Evolutionary conservation across 1,140 invertebrate genomes (phyloP).

Genomic region (Eriosoma lanigerum): DNA sequence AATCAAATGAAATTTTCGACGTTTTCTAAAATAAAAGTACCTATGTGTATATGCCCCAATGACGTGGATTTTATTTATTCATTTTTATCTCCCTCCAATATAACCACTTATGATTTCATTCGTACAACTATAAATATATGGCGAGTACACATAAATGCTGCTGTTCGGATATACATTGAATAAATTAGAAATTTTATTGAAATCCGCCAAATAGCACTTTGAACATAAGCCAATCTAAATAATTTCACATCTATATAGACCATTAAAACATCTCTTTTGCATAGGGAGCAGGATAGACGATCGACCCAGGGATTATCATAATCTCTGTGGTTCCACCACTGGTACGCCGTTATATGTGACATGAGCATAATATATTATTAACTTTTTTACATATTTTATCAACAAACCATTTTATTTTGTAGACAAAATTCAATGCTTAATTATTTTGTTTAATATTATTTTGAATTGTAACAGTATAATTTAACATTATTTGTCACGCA

Average conservation of each 20-base stretch:
- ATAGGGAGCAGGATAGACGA: background rate
- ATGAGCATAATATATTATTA: background rate
- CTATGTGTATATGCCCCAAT: background rate
- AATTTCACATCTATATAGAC: background rate
- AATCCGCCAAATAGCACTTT: slow-evolving; percentile 4
- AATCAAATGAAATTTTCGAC: background rate
- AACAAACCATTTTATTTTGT: no score
- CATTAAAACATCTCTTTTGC: background rate
- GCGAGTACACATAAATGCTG: background rate
- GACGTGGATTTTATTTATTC: no score
- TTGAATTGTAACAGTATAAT: no score
- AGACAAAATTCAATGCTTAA: no score
- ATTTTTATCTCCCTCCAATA: no score
- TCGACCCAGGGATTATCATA: background rate
- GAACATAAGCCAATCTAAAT: slow-evolving; percentile 27
- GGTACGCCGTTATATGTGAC: background rate
- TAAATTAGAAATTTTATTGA: slow-evolving; percentile 12
- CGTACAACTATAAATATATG: background rate
- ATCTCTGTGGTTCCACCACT: background rate
- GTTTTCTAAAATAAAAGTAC: background rate
- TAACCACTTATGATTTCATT: background rate
- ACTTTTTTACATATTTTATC: no score
- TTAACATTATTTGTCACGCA: no score
- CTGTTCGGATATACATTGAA: background rate
- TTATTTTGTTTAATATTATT: no score